Percentiles rank a stretch among this genome's conserved stretches.
Conservation (phyloP, 2,888 invertebrate species). For the Quadroppia sp. region DNA sequence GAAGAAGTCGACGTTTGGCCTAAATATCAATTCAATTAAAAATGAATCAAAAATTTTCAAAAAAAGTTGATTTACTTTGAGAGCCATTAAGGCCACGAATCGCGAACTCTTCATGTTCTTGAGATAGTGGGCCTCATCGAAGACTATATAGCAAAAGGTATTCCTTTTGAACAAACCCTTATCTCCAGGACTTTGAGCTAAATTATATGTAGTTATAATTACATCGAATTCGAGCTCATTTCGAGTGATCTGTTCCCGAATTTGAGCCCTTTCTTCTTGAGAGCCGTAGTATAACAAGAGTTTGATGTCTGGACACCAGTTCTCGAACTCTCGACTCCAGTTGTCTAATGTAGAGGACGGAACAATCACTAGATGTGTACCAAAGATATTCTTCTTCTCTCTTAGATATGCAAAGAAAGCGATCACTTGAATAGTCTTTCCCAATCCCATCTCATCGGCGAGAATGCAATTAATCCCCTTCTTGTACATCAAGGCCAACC, state of each 20-base stretch:
- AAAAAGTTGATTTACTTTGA: slow-evolving; percentile 62
- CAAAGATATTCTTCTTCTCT: slow-evolving; percentile 63
- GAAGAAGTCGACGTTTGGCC: slow-evolving; percentile 76
- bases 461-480: slow-evolving; percentile 88
- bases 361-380: slow-evolving; percentile 89
- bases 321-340: slow-evolving; percentile 54
- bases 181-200: slow-evolving; percentile 78
- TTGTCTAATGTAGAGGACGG: slow-evolving; percentile 81
- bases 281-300: slow-evolving; percentile 75
- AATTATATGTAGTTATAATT: slow-evolving; percentile 76
- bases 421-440: slow-evolving; percentile 88
- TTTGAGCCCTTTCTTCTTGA: slow-evolving; percentile 73
- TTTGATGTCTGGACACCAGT: slow-evolving; percentile 56
- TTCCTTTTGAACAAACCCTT: slow-evolving; percentile 80
- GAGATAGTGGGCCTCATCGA: slow-evolving; percentile 97
- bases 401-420: slow-evolving; percentile 83
- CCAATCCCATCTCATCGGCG: slow-evolving; percentile 96
- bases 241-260: slow-evolving; percentile 70
- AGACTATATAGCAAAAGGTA: slow-evolving; percentile 83
- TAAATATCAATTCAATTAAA: slow-evolving; percentile 52
- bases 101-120: slow-evolving; percentile 94
- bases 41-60: background rate
- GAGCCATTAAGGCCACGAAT: slow-evolving; percentile 79
- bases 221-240: slow-evolving; percentile 72
- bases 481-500: slow-evolving; percentile 81